These are phyloP conservation scores for Anoncus sp. DNA, from an alignment of 2,888 invertebrate species.

Conservation along the genomic window DNA sequence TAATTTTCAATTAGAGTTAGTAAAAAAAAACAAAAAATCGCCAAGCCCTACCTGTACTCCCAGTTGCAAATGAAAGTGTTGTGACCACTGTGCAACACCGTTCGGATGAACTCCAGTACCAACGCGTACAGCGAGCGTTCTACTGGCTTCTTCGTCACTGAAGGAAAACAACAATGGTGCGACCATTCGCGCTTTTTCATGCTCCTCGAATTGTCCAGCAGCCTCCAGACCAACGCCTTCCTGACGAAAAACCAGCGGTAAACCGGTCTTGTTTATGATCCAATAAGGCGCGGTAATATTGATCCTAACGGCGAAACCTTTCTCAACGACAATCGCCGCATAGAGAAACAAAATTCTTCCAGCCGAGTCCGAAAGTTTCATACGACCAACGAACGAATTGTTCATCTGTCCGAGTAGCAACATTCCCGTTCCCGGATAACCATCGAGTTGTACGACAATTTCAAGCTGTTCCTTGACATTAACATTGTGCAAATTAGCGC, in stretches of 20 bases:
- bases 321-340: conserved; percentile 86
- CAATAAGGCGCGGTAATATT: conserved; percentile 95
- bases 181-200: conserved; percentile 96
- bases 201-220: conserved; percentile 97
- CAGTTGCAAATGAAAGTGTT: conserved; percentile 93
- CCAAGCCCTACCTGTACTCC: conserved; percentile 88
- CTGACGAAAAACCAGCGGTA: conserved; percentile 98
- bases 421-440: conserved; percentile 90
- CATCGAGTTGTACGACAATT: conserved; percentile 92
- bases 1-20: too few relatives aligned
- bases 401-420: conserved; percentile 77
- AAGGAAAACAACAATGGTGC: conserved; percentile 97
- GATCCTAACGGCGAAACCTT: conserved; percentile 87
- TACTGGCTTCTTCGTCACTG: conserved; percentile 94
- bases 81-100: conserved; percentile 90
- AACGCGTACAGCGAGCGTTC: conserved; percentile 90
- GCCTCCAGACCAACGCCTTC: conserved; percentile 91
- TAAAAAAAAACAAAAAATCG: conserved; percentile 74
- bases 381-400: conserved; percentile 86
- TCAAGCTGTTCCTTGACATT: conserved; percentile 88
- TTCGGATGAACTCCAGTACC: conserved; percentile 87
- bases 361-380: conserved; percentile 90
- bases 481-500: conserved; percentile 81
- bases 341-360: conserved; percentile 91
- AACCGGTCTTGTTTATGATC: conserved; percentile 97